Conservation (phyloP, 2,888 invertebrate genomes). For the Synergus laeviventris region DNA sequence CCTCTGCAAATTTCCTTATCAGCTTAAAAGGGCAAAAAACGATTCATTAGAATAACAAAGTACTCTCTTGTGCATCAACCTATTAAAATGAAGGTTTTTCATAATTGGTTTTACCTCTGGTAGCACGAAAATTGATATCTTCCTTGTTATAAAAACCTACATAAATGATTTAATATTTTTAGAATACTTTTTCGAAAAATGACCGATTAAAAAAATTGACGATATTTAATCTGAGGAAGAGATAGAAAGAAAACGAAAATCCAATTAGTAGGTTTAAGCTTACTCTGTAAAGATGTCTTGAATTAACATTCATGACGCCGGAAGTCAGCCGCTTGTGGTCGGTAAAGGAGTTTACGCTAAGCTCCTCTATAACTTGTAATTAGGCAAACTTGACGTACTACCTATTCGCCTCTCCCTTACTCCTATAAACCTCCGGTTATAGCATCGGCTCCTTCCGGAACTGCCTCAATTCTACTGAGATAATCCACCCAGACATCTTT, state of each 20-base stretch:
- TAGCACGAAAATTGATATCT: not conserved
- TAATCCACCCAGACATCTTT: conserved; percentile 21
- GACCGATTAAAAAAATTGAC: too few species aligned
- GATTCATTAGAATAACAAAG: conserved; percentile 10
- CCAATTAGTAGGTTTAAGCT: conserved; percentile 54
- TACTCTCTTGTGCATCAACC: conserved; percentile 1
- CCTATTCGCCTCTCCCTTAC: conserved; percentile 16
- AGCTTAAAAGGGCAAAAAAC: conserved; percentile 16
- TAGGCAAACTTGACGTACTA: conserved; percentile 50
- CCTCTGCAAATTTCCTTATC: conserved; percentile 24
- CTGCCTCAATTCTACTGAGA: conserved; percentile 19
- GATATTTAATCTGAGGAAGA: too few species aligned
- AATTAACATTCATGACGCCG: conserved; percentile 35
- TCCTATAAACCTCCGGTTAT: not conserved
- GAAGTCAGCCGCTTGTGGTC: conserved; percentile 42
- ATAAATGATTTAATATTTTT: not conserved
- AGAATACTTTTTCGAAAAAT: too few species aligned
- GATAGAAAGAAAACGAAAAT: conserved; percentile 30
- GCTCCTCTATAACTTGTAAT: conserved; percentile 61
- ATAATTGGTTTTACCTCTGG: not conserved
- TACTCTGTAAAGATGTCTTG: conserved; percentile 46
- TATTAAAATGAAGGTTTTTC: conserved; percentile 5
- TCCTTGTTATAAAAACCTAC: not conserved
- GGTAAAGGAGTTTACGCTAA: conserved; percentile 53
- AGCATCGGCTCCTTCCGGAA: conserved; percentile 21